These are phyloP conservation scores for Aphodius sticticus DNA, from an alignment of 2,888 invertebrate species.

Conservation along the genomic window DNA sequence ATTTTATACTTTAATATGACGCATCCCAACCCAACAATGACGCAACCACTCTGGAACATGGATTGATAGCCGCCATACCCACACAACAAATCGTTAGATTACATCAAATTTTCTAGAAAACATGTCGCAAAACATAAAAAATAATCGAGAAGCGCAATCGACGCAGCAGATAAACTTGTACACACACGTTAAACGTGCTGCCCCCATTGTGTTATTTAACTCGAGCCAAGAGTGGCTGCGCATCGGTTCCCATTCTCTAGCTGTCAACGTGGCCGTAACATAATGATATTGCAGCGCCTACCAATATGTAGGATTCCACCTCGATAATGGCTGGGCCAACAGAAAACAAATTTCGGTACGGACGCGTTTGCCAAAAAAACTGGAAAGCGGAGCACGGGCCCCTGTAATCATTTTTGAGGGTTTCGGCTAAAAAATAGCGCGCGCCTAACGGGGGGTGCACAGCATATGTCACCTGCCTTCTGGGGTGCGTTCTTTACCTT, in stretches of 20 bases:
- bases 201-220: not conserved
- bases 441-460: not conserved
- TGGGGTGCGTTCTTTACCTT: not conserved
- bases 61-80: too few species aligned
- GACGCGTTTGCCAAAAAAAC: not conserved
- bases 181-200: not conserved
- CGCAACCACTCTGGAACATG: too few species aligned
- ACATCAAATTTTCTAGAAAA: too few species aligned
- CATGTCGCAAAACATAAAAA: too few species aligned
- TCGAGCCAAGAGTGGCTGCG: not conserved
- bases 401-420: slow-evolving; percentile 4
- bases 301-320: not conserved
- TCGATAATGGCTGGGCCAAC: not conserved
- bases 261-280: slow-evolving; percentile 4
- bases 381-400: slow-evolving; percentile 4
- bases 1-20: too few species aligned
- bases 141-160: not conserved
- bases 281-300: not conserved
- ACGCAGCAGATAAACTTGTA: not conserved
- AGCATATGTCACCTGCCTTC: not conserved
- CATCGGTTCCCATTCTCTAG: not conserved
- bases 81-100: too few species aligned
- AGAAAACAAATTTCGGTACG: not conserved
- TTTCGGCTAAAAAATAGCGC: slow-evolving; percentile 4
- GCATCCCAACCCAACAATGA: too few species aligned